Evolutionary conservation across 2,888 invertebrate species (phyloP).

Genomic region (Orthosia cruda): DNA sequence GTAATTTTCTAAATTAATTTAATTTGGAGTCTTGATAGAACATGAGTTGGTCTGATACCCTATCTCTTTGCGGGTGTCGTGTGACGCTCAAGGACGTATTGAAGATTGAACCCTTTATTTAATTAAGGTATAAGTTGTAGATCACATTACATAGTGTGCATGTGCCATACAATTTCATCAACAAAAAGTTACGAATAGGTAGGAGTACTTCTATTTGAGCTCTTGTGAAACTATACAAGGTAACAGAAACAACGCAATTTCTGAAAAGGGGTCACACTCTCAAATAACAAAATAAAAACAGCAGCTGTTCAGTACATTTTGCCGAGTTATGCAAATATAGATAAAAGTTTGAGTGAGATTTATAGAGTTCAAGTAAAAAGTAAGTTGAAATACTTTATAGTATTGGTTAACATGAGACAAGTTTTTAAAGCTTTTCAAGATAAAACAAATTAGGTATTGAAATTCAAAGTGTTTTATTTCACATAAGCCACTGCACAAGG

Average conservation of each 20-base stretch:
- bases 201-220: too few relatives aligned
- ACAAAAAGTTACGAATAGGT: too few relatives aligned
- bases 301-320: too few relatives aligned
- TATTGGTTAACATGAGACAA: background rate
- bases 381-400: background rate
- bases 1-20: slow-evolving; percentile 70
- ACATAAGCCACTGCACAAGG: background rate
- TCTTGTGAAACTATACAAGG: too few relatives aligned
- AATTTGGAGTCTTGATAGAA: slow-evolving; percentile 56
- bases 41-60: slow-evolving; percentile 42
- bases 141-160: too few relatives aligned
- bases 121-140: background rate
- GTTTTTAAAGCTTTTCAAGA: background rate
- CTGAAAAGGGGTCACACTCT: too few relatives aligned
- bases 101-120: slow-evolving; percentile 13
- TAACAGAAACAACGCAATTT: too few relatives aligned
- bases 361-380: too few relatives aligned
- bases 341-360: too few relatives aligned
- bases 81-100: slow-evolving; percentile 32
- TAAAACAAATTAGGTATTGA: background rate
- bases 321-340: too few relatives aligned
- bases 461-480: background rate
- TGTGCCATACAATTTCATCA: too few relatives aligned
- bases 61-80: slow-evolving; percentile 33
- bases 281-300: too few relatives aligned